phyloP scores from a whole-genome alignment of 2,888 invertebrate genomes.

The Leptura quadrifasciata region DNA sequence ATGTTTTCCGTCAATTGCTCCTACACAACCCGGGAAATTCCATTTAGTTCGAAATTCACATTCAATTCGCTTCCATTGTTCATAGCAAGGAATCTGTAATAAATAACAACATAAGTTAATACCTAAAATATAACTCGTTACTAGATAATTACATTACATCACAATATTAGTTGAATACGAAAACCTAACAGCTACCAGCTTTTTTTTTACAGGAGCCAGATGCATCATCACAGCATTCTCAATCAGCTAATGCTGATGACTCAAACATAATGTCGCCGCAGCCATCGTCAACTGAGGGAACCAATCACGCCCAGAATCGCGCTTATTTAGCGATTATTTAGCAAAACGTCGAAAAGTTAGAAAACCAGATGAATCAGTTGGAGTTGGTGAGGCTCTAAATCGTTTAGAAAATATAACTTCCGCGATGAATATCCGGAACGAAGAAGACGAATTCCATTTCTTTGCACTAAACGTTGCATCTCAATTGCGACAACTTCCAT shows the following conservation, averaged over 20 bases:
- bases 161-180: no score
- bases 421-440: not conserved
- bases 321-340: no score
- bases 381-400: slow-evolving; percentile 14
- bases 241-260: not conserved
- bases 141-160: no score
- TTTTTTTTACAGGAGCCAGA: no score
- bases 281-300: not conserved
- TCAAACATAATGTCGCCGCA: slow-evolving; percentile 5
- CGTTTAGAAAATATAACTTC: slow-evolving; percentile 31
- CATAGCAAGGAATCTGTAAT: slow-evolving; percentile 14
- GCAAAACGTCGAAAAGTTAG: not conserved
- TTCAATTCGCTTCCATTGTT: slow-evolving; percentile 26
- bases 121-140: not conserved
- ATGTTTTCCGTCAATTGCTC: slow-evolving; percentile 28
- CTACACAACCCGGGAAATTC: slow-evolving; percentile 27
- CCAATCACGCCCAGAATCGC: no score
- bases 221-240: no score
- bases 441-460: not conserved
- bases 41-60: slow-evolving; percentile 27
- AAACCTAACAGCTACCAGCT: no score
- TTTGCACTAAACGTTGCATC: slow-evolving; percentile 15
- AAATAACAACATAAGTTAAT: not conserved
- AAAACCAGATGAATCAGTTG: slow-evolving; percentile 18
- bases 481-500: slow-evolving; percentile 32